Percentiles rank a stretch among this genome's conserved stretches.
Evolutionary conservation across 2,113 vertebrate species (phyloP).

Genomic region (Smithornis capensis): DNA sequence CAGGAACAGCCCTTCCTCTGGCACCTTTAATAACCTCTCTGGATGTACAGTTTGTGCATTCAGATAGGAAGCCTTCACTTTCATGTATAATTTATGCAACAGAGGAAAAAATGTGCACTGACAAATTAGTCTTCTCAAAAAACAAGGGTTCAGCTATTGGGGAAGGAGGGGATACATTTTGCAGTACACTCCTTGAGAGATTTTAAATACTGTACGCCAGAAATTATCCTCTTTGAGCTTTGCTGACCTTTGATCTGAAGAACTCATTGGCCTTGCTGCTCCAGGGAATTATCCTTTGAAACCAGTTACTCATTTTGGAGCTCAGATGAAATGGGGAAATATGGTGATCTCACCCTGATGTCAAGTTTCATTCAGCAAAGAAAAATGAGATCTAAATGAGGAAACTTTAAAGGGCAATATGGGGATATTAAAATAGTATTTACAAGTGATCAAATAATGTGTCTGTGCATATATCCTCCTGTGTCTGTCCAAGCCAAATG

Average conservation of each 20-base stretch:
- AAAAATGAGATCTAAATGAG: slow-evolving; percentile 25
- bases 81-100: slow-evolving; percentile 44
- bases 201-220: slow-evolving; percentile 55
- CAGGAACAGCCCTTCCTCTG: not conserved
- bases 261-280: slow-evolving; percentile 48
- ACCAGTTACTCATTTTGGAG: slow-evolving; percentile 53
- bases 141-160: slow-evolving; percentile 16
- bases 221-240: slow-evolving; percentile 58
- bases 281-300: slow-evolving; percentile 55
- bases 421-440: not conserved
- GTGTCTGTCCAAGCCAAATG: not conserved
- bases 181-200: slow-evolving; percentile 44
- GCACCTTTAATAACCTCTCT: not conserved
- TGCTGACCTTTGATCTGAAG: slow-evolving; percentile 49
- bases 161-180: slow-evolving; percentile 34
- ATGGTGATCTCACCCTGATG: slow-evolving; percentile 63
- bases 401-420: slow-evolving; percentile 13
- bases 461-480: not conserved
- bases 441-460: not conserved
- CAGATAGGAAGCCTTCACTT: slow-evolving; percentile 24
- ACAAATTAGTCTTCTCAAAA: slow-evolving; percentile 56
- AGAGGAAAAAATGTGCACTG: slow-evolving; percentile 6
- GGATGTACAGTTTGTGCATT: not conserved
- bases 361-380: slow-evolving; percentile 41
- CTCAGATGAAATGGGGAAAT: slow-evolving; percentile 39